A percentile compares a stretch with the other conserved stretches of the same genome.
Conservation (phyloP, 2,797 vertebrate genomes). For the Helicolenus hilgendorfi region DNA sequence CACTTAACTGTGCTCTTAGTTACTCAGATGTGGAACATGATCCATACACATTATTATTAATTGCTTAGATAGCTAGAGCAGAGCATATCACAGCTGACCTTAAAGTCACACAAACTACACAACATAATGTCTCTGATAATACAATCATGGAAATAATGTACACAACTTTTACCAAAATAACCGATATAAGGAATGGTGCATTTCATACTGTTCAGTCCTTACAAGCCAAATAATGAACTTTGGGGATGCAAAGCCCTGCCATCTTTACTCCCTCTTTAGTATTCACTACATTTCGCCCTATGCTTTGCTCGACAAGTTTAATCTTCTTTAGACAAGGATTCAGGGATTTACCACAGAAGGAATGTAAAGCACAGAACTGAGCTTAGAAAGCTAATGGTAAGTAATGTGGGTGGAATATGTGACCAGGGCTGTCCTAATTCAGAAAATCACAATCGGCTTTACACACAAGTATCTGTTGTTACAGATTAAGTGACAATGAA, state of each 20-base stretch:
- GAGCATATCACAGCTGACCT: background rate
- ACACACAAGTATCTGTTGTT: background rate
- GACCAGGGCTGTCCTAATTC: background rate
- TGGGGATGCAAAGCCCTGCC: background rate
- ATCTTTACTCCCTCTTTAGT: conserved; percentile 12
- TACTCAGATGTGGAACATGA: background rate
- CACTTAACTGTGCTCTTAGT: background rate
- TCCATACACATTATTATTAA: background rate
- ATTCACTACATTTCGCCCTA: conserved; percentile 22
- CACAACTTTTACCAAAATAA: background rate
- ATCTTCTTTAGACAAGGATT: conserved; percentile 64
- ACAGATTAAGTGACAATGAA: background rate
- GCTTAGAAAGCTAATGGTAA: conserved; percentile 31
- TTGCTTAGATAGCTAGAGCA: background rate
- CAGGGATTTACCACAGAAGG: conserved; percentile 40
- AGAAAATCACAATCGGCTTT: conserved; percentile 22
- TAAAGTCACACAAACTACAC: background rate
- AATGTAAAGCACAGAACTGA: conserved; percentile 44
- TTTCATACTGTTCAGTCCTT: background rate
- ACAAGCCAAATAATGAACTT: conserved; percentile 15
- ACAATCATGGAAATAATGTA: background rate
- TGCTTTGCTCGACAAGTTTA: conserved; percentile 54
- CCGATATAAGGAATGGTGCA: background rate
- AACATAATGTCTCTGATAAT: background rate
- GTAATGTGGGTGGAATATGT: conserved; percentile 20